These are phyloP conservation scores for Gasterosteus nipponicus DNA, from an alignment of 2,113 vertebrate species.

Conservation along the genomic window DNA sequence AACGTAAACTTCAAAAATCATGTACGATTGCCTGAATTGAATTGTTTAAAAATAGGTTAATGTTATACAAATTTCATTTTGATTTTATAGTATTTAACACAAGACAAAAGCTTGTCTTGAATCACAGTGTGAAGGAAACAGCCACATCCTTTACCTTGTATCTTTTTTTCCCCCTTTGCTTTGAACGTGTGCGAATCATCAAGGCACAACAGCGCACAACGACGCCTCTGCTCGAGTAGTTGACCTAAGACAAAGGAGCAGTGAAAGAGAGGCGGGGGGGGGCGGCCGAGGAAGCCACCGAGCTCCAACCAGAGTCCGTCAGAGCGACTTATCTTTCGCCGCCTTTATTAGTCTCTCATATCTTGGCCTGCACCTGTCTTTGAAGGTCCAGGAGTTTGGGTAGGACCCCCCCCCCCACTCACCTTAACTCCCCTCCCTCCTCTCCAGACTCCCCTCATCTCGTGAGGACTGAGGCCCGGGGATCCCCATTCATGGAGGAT, in stretches of 20 bases:
- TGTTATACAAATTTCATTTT: neutral
- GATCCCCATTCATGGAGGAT: slow-evolving; percentile 59
- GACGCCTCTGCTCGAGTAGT: slow-evolving; percentile 55
- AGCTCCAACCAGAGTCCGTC: slow-evolving; percentile 47
- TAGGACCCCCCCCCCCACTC: neutral
- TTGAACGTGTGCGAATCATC: slow-evolving; percentile 45
- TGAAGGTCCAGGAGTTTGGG: slow-evolving; percentile 44
- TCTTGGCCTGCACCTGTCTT: slow-evolving; percentile 76
- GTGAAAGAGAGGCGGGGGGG: slow-evolving; percentile 25
- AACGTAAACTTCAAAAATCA: no score
- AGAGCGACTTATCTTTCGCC: slow-evolving; percentile 72
- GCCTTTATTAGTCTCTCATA: slow-evolving; percentile 62
- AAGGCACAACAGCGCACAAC: slow-evolving; percentile 30
- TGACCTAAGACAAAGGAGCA: slow-evolving; percentile 54
- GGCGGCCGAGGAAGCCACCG: slow-evolving; percentile 41
- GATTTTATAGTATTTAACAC: neutral
- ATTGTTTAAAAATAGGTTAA: no score
- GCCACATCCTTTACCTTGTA: slow-evolving; percentile 15
- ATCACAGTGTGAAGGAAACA: slow-evolving; percentile 15
- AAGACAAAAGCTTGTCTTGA: neutral
- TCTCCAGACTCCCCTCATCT: slow-evolving; percentile 1
- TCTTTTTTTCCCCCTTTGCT: slow-evolving; percentile 30
- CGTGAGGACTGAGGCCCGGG: slow-evolving; percentile 35
- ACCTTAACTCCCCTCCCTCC: no score
- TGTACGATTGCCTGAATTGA: no score